Conservation (phyloP, 1,140 invertebrate genomes). For the Nebria ingens region DNA sequence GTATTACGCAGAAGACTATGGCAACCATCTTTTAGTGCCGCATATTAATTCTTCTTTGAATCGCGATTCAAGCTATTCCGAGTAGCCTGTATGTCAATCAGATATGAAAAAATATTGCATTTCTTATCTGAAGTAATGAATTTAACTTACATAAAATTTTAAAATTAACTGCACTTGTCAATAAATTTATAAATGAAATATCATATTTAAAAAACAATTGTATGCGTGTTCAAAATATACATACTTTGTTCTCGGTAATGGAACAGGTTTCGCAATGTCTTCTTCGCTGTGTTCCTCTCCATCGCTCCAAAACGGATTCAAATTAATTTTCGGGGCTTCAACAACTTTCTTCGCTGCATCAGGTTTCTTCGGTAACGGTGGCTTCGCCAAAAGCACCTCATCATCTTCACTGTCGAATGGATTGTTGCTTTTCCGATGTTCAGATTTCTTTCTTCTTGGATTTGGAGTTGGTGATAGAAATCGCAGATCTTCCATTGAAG, state of each 20-base stretch:
- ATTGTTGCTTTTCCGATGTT: conserved; percentile 41
- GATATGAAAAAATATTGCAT: no score
- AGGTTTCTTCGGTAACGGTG: conserved; percentile 14
- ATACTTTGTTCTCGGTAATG: conserved; percentile 43
- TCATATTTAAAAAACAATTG: no score
- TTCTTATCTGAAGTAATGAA: no score
- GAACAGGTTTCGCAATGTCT: conserved; percentile 37
- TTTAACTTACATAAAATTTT: no score
- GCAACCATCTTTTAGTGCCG: no score
- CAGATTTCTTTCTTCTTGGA: neutral
- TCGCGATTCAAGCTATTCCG: no score
- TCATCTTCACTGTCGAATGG: conserved; percentile 60
- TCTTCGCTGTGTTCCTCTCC: conserved; percentile 48
- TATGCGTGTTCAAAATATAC: no score
- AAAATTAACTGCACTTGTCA: no score
- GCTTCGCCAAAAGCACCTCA: conserved; percentile 40
- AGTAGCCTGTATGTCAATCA: no score
- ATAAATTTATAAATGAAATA: no score
- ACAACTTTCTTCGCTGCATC: conserved; percentile 31
- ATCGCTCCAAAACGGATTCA: conserved; percentile 63
- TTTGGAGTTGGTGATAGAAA: neutral
- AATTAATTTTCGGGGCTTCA: conserved; percentile 36
- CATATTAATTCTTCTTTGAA: no score
- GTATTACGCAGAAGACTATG: no score
- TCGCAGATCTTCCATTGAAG: neutral